These are phyloP conservation scores for Syngnathus rostellatus DNA, from an alignment of 2,797 vertebrate genomes.

Conservation along the genomic window DNA sequence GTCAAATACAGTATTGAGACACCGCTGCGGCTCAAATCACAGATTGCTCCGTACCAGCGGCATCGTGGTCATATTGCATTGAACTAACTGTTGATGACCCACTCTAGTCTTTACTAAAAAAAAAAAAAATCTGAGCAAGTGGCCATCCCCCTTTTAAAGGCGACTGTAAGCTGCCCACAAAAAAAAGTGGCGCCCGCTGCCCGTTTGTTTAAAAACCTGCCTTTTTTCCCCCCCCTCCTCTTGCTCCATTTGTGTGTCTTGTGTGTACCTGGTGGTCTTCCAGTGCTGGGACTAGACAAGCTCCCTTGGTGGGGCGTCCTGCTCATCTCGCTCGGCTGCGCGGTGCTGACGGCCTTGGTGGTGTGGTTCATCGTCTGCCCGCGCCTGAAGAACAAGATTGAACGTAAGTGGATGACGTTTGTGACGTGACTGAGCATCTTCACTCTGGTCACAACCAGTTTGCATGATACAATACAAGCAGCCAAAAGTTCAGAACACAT, in stretches of 20 bases:
- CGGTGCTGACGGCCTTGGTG: conserved; percentile 76
- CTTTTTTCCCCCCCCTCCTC: conserved; percentile 33
- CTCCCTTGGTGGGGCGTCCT: conserved; percentile 85
- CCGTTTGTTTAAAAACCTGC: conserved; percentile 47
- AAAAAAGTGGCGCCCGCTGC: conserved; percentile 51
- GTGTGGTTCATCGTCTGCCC: conserved; percentile 97
- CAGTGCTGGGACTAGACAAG: conserved; percentile 89
- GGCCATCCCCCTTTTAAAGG: neutral
- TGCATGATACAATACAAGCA: neutral
- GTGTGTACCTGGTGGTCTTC: conserved; percentile 24
- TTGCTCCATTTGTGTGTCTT: conserved; percentile 62
- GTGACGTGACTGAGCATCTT: neutral
- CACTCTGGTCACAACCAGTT: conserved; percentile 10
- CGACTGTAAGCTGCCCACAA: neutral
- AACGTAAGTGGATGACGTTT: conserved; percentile 75
- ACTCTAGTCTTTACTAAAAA: neutral
- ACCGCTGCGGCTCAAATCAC: neutral
- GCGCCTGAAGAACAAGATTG: conserved; percentile 91
- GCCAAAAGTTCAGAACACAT: neutral
- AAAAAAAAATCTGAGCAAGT: neutral
- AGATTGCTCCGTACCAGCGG: neutral
- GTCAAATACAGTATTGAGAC: neutral
- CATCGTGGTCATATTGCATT: neutral
- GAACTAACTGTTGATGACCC: too few species aligned
- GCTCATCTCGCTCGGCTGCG: conserved; percentile 81